Percentiles rank a stretch among this genome's conserved stretches.
Conservation (phyloP, 2,888 invertebrate genomes). For the Microdon myrmicae region DNA sequence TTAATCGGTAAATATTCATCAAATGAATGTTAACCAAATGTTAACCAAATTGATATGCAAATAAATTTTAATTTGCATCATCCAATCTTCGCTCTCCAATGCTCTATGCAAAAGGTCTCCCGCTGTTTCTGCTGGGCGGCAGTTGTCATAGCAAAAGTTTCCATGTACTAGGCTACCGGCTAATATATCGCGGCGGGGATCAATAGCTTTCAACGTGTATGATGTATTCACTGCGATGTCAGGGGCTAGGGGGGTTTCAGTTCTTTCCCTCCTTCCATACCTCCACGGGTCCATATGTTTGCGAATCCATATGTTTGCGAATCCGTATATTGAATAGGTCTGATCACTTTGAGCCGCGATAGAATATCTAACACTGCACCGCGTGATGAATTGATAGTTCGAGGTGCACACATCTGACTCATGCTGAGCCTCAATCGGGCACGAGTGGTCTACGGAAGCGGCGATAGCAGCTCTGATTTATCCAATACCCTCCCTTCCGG, state of each 20-base stretch:
- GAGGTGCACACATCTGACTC: constrained; percentile 42
- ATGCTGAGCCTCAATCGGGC: constrained; percentile 9
- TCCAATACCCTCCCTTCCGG: constrained; percentile 4
- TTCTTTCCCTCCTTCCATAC: too few species aligned
- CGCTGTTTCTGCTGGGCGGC: too few species aligned
- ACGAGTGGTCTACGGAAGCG: constrained; percentile 36
- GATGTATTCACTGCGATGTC: too few species aligned
- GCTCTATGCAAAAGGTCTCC: too few species aligned
- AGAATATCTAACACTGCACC: too few species aligned
- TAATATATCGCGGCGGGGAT: constrained; percentile 16
- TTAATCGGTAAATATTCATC: constrained; percentile 50
- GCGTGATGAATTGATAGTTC: constrained; percentile 39
- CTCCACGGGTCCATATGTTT: too few species aligned
- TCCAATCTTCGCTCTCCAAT: neutral
- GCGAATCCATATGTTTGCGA: too few species aligned
- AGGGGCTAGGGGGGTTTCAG: too few species aligned
- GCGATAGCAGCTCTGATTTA: constrained; percentile 30
- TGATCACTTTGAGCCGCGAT: too few species aligned
- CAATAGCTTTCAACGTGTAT: constrained; percentile 22
- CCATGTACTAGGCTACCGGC: constrained; percentile 39
- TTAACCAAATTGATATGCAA: constrained; percentile 52
- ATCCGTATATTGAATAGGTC: too few species aligned
- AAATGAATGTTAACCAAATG: constrained; percentile 51
- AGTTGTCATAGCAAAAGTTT: constrained; percentile 18
- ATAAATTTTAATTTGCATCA: constrained; percentile 48